These are phyloP conservation scores for Poecilia gillii DNA, from an alignment of 2,797 vertebrate genomes.

Conservation along the genomic window DNA sequence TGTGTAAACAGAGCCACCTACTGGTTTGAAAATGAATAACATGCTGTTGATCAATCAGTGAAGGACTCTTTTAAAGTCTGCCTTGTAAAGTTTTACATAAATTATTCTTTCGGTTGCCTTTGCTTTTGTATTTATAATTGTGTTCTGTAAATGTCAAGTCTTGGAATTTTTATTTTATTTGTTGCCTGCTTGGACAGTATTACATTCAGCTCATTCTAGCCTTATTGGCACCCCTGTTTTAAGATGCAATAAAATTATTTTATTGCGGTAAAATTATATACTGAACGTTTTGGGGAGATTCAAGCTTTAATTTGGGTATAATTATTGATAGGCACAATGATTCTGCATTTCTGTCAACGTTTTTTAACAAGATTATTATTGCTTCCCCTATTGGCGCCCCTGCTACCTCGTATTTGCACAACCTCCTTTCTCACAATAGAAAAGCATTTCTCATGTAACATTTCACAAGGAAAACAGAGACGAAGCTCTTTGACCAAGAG, in stretches of 20 bases:
- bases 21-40: slow-evolving; percentile 37
- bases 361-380: not conserved
- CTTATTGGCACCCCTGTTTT: not conserved
- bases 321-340: not conserved
- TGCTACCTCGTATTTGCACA: not conserved
- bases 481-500: not conserved
- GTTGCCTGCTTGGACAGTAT: slow-evolving; percentile 33
- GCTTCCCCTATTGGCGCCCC: not conserved
- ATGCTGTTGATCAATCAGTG: slow-evolving; percentile 22
- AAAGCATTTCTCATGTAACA: not conserved
- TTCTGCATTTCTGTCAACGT: not conserved
- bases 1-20: slow-evolving; percentile 48
- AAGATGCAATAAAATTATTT: not conserved
- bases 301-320: not conserved
- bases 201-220: slow-evolving; percentile 2
- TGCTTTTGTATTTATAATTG: slow-evolving; percentile 39
- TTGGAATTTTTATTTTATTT: not conserved
- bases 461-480: not conserved
- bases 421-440: not conserved
- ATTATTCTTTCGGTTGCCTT: not conserved
- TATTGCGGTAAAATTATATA: not conserved
- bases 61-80: slow-evolving; percentile 50
- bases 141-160: slow-evolving; percentile 24
- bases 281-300: not conserved
- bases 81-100: slow-evolving; percentile 28